A percentile compares a stretch with the other conserved stretches of the same genome.
Conservation (phyloP, 2,113 vertebrate genomes). For the Maccullochella peelii region DNA sequence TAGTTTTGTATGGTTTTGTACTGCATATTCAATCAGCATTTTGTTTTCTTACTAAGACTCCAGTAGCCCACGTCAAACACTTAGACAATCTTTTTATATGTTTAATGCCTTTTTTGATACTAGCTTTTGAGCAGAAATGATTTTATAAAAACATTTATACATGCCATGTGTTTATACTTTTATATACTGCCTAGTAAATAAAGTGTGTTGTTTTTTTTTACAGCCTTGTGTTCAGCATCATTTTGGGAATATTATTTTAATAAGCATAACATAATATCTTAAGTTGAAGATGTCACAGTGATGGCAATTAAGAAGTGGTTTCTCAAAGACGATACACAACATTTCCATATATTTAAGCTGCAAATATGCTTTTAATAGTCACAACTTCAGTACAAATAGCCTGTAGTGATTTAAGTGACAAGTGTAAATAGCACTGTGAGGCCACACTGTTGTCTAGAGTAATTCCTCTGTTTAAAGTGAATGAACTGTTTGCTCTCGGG, state of each 20-base stretch:
- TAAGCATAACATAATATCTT: not conserved
- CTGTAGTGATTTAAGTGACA: constrained; percentile 16
- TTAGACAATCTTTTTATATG: constrained; percentile 85
- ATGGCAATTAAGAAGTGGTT: not conserved
- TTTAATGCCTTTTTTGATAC: constrained; percentile 87
- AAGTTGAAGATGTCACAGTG: not conserved
- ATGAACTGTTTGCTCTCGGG: constrained; percentile 37
- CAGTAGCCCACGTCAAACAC: constrained; percentile 80
- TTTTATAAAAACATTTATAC: constrained; percentile 87
- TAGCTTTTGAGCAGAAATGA: constrained; percentile 84
- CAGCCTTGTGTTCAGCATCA: constrained; percentile 35
- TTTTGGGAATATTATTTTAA: constrained; percentile 1
- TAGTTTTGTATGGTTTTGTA: constrained; percentile 72
- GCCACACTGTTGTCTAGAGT: not conserved
- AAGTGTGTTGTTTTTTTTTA: constrained; percentile 89
- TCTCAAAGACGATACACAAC: not conserved
- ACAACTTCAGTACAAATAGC: constrained; percentile 26
- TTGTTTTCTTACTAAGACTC: constrained; percentile 84
- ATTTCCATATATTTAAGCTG: constrained; percentile 28
- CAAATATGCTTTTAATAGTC: constrained; percentile 34
- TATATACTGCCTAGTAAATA: constrained; percentile 96
- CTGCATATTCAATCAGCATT: constrained; percentile 78
- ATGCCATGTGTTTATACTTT: constrained; percentile 87
- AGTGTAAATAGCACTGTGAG: constrained; percentile 34
- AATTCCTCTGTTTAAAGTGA: constrained; percentile 35